phyloP scores from a whole-genome alignment of 2,888 invertebrate genomes.

The Agrochola litura region DNA sequence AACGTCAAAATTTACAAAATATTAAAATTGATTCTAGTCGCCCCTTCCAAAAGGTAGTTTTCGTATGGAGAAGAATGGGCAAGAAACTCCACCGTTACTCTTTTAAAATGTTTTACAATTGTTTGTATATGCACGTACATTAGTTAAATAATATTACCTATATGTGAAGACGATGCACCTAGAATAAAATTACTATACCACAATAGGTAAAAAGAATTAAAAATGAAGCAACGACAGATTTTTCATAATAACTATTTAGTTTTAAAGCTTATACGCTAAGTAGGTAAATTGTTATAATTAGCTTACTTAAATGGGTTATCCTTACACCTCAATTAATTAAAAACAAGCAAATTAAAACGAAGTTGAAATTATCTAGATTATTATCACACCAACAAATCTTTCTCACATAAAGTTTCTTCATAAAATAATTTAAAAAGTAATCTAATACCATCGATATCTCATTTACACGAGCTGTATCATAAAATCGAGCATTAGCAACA shows the following conservation, averaged over 20 bases:
- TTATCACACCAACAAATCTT: neutral
- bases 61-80: too few species aligned
- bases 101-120: too few species aligned
- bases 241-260: neutral
- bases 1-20: too few species aligned
- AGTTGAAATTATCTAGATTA: neutral
- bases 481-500: neutral
- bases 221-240: too few species aligned
- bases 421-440: neutral
- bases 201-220: too few species aligned
- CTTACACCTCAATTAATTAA: neutral
- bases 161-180: too few species aligned
- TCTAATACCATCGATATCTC: neutral
- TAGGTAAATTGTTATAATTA: neutral
- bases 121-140: too few species aligned
- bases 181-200: too few species aligned
- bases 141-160: too few species aligned
- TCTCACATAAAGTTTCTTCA: neutral
- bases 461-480: slow-evolving; percentile 4
- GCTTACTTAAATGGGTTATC: neutral
- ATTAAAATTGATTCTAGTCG: too few species aligned
- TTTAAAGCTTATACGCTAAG: neutral
- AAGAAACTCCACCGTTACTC: too few species aligned
- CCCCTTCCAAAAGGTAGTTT: too few species aligned
- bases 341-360: neutral